A percentile compares a stretch with the other conserved stretches of the same genome.
Evolutionary conservation across 2,888 invertebrate species (phyloP).

Genomic region (Drosophila buzzatii): DNA sequence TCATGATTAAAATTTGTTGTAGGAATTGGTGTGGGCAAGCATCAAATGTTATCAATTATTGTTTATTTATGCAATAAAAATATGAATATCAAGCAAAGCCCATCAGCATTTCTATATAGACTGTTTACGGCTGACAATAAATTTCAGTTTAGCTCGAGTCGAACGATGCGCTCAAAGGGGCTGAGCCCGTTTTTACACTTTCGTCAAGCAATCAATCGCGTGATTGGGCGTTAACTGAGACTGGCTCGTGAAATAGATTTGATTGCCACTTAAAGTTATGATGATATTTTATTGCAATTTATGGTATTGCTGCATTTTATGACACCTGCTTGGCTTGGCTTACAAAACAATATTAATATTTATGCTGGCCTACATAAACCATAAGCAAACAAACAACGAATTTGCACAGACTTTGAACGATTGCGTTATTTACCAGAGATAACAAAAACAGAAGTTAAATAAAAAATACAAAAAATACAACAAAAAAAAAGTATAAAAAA

Average conservation of each 20-base stretch:
- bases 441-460: background rate
- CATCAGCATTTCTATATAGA: background rate
- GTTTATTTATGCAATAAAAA: conserved; percentile 9
- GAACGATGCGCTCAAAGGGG: background rate
- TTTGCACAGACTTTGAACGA: conserved; percentile 51
- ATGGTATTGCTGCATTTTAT: conserved; percentile 49
- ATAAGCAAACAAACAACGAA: conserved; percentile 47
- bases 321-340: conserved; percentile 31
- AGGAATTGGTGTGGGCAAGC: background rate
- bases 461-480: conserved; percentile 1
- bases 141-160: conserved; percentile 5
- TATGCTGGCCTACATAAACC: conserved; percentile 71
- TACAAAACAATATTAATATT: conserved; percentile 69
- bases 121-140: conserved; percentile 10
- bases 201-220: conserved; percentile 6
- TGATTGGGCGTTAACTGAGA: conserved; percentile 50
- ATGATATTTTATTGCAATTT: conserved; percentile 49
- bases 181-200: background rate
- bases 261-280: conserved; percentile 48
- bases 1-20: background rate
- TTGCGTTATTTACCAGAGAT: conserved; percentile 57
- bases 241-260: conserved; percentile 45
- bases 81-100: conserved; percentile 2
- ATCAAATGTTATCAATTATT: background rate
- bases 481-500: no score